Evolutionary conservation across 2,113 vertebrate species (phyloP).

Genomic region (Macquaria australasica): DNA sequence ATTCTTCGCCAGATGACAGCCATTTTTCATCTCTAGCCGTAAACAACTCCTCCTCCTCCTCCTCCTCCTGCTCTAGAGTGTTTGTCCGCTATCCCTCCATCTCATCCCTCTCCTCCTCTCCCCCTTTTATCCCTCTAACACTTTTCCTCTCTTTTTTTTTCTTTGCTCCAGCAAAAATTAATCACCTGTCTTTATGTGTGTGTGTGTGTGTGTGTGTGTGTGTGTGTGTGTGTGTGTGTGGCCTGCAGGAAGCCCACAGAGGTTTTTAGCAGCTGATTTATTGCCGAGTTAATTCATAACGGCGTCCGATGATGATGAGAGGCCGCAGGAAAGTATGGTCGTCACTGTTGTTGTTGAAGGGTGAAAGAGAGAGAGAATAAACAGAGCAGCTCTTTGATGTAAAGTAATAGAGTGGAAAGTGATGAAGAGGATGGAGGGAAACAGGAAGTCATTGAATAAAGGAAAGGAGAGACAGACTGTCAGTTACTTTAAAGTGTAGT

Average conservation of each 20-base stretch:
- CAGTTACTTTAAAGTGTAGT: background rate
- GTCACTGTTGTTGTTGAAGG: constrained; percentile 67
- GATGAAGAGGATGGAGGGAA: constrained; percentile 26
- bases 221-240: constrained; percentile 48
- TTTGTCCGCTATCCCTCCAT: constrained; percentile 51
- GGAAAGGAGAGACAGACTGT: background rate
- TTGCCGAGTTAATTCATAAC: constrained; percentile 84
- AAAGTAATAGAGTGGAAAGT: constrained; percentile 56
- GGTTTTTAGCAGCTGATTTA: constrained; percentile 84
- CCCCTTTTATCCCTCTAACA: constrained; percentile 42
- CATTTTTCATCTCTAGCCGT: constrained; percentile 76
- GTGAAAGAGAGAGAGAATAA: constrained; percentile 39
- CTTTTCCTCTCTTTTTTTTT: constrained; percentile 38
- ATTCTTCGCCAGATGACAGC: constrained; percentile 71
- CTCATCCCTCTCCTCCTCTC: constrained; percentile 46
- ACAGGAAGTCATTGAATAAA: constrained; percentile 1
- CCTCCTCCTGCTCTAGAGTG: constrained; percentile 33
- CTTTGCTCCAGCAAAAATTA: constrained; percentile 79
- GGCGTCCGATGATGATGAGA: constrained; percentile 84
- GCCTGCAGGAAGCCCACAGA: constrained; percentile 75
- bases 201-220: constrained; percentile 31
- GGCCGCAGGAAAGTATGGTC: constrained; percentile 77
- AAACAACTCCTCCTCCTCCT: constrained; percentile 59
- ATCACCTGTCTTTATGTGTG: constrained; percentile 67
- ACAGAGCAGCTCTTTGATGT: constrained; percentile 54